phyloP scores from a whole-genome alignment of 2,113 vertebrate genomes.

The Zosterops japonicus region DNA sequence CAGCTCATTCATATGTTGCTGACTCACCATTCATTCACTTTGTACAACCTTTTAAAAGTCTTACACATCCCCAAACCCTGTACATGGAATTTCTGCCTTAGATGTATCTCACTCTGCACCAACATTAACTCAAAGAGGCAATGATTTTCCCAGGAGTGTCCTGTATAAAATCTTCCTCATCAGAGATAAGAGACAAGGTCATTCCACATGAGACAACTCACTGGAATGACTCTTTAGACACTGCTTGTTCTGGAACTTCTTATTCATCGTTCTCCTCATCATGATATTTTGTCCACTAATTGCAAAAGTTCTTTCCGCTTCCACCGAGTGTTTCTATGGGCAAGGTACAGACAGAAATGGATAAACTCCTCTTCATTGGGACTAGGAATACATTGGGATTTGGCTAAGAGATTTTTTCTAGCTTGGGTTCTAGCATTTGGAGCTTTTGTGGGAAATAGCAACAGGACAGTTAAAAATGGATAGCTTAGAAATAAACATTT shows the following conservation, averaged over 20 bases:
- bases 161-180: neutral
- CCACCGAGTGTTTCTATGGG: neutral
- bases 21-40: constrained; percentile 6
- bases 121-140: neutral
- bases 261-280: neutral
- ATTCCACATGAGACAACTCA: neutral
- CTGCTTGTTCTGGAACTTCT: constrained; percentile 11
- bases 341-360: neutral
- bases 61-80: neutral
- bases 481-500: neutral
- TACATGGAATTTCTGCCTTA: neutral
- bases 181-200: neutral
- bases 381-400: neutral
- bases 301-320: neutral
- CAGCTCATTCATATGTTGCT: neutral
- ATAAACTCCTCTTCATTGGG: neutral
- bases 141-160: neutral
- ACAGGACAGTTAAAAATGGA: neutral
- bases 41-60: neutral
- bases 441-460: neutral
- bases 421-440: neutral
- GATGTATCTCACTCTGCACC: neutral
- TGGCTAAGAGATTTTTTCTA: neutral
- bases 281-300: neutral
- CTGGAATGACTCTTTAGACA: neutral